These are phyloP conservation scores for Mesembrinibis cayennensis DNA, from an alignment of 2,113 vertebrate species.

Conservation along the genomic window DNA sequence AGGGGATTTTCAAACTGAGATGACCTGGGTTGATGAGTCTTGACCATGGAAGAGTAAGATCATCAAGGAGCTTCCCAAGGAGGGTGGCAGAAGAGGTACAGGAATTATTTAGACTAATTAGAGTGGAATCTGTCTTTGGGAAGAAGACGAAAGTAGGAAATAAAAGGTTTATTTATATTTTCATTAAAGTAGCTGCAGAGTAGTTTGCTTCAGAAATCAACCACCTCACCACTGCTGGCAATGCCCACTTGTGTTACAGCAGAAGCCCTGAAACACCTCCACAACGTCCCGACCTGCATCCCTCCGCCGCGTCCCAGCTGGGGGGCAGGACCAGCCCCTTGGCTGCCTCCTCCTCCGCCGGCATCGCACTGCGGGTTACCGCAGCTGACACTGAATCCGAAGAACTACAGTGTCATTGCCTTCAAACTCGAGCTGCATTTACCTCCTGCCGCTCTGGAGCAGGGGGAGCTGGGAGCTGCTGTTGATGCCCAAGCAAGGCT, in stretches of 20 bases:
- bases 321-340: background rate
- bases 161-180: background rate
- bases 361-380: accelerated
- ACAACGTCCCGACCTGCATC: background rate
- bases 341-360: accelerated
- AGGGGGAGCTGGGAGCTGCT: background rate
- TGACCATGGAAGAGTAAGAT: background rate
- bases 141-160: background rate
- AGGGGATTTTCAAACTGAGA: background rate
- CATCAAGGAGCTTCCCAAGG: background rate
- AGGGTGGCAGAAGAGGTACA: background rate
- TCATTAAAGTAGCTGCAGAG: background rate
- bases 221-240: background rate
- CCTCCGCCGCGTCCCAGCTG: accelerated
- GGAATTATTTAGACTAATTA: background rate
- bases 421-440: background rate
- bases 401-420: background rate
- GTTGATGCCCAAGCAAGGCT: background rate
- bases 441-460: background rate
- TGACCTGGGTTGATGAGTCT: background rate
- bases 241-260: background rate
- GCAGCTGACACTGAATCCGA: accelerated
- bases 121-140: background rate
- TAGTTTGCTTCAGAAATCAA: background rate
- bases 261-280: background rate